Evolutionary conservation across 2,113 vertebrate species (phyloP).

Genomic region (Dryoscopus gambensis): DNA sequence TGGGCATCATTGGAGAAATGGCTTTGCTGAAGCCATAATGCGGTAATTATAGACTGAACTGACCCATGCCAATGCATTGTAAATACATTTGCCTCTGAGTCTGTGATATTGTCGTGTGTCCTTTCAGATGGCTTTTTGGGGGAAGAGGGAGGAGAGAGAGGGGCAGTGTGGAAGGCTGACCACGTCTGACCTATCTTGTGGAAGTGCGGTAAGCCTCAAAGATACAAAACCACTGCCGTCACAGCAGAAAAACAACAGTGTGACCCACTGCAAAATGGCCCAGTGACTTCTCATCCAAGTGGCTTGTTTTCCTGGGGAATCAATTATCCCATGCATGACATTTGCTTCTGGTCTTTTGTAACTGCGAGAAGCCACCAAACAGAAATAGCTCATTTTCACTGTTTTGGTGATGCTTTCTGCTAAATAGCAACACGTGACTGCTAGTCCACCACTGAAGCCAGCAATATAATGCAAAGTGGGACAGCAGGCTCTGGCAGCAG

Average conservation of each 20-base stretch:
- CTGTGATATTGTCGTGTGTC: background rate
- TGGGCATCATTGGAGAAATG: constrained; percentile 38
- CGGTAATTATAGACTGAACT: constrained; percentile 50
- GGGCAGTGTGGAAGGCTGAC: background rate
- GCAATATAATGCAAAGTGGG: background rate
- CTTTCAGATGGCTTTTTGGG: background rate
- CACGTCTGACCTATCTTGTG: background rate
- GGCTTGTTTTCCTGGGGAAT: constrained; percentile 10
- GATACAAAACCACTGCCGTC: background rate
- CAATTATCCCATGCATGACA: background rate
- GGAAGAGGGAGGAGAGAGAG: background rate
- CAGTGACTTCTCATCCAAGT: background rate
- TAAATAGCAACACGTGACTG: background rate
- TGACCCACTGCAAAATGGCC: background rate
- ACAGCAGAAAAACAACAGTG: background rate
- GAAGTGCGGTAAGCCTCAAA: background rate
- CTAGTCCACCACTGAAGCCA: constrained; percentile 18
- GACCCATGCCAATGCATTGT: background rate
- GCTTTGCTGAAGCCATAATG: constrained; percentile 41
- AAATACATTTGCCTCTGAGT: constrained; percentile 20
- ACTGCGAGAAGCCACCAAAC: constrained; percentile 20
- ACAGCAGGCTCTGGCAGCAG: background rate
- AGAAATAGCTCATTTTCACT: background rate
- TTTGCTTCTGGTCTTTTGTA: constrained; percentile 30
- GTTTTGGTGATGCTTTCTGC: constrained; percentile 4